Conservation (phyloP, 2,888 invertebrate species). For the Eledona agricola region DNA sequence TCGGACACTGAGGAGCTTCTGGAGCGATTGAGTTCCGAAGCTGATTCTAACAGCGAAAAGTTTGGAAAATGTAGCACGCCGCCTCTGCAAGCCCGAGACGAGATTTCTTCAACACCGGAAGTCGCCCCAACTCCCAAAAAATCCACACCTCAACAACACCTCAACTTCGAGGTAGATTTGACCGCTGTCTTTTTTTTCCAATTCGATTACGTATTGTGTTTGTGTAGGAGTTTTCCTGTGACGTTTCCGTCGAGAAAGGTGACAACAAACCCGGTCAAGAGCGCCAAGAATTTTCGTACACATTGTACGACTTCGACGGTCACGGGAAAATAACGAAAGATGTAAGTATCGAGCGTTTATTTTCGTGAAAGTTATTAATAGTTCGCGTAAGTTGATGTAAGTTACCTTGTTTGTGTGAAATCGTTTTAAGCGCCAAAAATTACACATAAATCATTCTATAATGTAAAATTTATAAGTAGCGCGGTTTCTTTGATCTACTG, state of each 20-base stretch:
- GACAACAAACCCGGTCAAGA: constrained; percentile 68
- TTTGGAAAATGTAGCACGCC: constrained; percentile 46
- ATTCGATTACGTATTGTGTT: constrained; percentile 12
- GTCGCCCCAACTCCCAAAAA: constrained; percentile 29
- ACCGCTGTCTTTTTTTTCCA: constrained; percentile 2
- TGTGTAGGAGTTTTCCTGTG: constrained; percentile 84
- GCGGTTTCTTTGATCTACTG: constrained; percentile 44
- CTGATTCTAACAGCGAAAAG: constrained; percentile 42
- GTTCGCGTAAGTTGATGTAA: constrained; percentile 4
- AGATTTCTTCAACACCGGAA: constrained; percentile 25
- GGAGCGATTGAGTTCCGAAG: constrained; percentile 58
- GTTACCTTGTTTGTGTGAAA: constrained; percentile 26
- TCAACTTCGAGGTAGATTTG: constrained; percentile 48
- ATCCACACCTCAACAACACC: constrained; percentile 40
- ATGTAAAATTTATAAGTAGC: constrained; percentile 43
- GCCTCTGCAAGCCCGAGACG: constrained; percentile 36
- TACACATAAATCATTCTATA: constrained; percentile 30
- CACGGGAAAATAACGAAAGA: constrained; percentile 94
- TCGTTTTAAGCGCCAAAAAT: constrained; percentile 21
- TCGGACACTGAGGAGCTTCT: constrained; percentile 77
- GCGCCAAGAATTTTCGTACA: constrained; percentile 79
- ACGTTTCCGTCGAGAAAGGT: constrained; percentile 83
- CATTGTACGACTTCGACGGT: constrained; percentile 90
- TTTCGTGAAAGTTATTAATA: constrained; percentile 19
- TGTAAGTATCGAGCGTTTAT: constrained; percentile 66